Percentiles rank a stretch among this genome's conserved stretches.
phyloP scores from a whole-genome alignment of 64 coral and sea anemone species.

The Acropora tenuis region DNA sequence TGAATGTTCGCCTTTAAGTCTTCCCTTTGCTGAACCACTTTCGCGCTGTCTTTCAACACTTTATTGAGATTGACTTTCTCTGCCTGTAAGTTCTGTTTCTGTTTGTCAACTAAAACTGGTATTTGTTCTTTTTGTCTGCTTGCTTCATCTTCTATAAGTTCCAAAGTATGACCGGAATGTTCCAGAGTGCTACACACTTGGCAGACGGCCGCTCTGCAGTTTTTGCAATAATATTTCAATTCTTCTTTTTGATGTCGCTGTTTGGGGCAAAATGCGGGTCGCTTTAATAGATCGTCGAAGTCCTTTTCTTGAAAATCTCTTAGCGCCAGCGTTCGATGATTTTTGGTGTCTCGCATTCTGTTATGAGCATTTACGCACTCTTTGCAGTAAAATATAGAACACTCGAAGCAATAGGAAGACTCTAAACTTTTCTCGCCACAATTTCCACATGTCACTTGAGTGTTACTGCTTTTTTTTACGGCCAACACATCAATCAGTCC shows the following conservation, averaged over 20 bases:
- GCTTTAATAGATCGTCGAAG: constrained; percentile 58
- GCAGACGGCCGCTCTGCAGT: constrained; percentile 49
- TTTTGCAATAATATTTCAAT: constrained; percentile 58
- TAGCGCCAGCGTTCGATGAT: constrained; percentile 49
- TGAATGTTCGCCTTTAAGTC: background rate
- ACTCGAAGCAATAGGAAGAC: constrained; percentile 67
- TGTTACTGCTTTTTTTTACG: background rate
- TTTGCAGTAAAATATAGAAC: constrained; percentile 65
- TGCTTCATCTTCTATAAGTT: background rate
- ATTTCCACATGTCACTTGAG: constrained; percentile 55
- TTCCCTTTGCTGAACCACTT: background rate
- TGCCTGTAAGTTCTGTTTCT: background rate
- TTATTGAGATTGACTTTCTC: background rate
- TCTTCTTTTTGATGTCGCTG: constrained; percentile 71
- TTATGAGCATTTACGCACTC: constrained; percentile 54
- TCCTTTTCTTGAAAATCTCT: constrained; percentile 59
- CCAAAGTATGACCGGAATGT: background rate
- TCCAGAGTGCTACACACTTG: constrained; percentile 18
- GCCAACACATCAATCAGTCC: background rate
- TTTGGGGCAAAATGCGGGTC: constrained; percentile 57
- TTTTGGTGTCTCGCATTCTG: constrained; percentile 44
- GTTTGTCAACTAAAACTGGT: background rate
- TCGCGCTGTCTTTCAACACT: background rate
- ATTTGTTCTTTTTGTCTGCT: background rate
- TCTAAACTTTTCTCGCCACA: constrained; percentile 63